These are phyloP conservation scores for Numenius arquata DNA, from an alignment of 2,113 vertebrate genomes.

Conservation along the genomic window DNA sequence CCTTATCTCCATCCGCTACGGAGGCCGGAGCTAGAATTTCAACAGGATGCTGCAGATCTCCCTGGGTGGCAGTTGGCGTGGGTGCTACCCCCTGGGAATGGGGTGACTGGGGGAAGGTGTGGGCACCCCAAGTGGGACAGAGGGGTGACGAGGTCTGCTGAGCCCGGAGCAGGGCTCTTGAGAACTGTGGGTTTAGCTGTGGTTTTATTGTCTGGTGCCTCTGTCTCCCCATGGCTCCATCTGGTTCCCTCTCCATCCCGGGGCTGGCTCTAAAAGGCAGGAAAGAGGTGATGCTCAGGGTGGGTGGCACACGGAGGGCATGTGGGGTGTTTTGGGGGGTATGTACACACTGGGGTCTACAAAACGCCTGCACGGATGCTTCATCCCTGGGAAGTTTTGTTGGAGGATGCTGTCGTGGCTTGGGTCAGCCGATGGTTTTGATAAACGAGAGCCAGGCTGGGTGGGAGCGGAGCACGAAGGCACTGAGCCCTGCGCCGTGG, in stretches of 20 bases:
- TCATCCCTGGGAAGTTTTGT: not conserved
- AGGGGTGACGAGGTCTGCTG: accelerated
- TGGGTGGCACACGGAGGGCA: not conserved
- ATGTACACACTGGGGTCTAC: not conserved
- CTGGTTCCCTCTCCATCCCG: not conserved
- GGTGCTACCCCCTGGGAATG: not conserved
- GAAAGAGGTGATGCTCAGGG: not conserved
- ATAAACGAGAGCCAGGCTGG: not conserved
- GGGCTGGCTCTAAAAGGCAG: not conserved
- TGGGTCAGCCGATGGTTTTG: not conserved
- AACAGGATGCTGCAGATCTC: not conserved
- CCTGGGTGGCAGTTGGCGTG: not conserved
- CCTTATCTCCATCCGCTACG: conserved; percentile 35
- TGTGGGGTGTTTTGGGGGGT: accelerated
- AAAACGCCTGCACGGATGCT: not conserved
- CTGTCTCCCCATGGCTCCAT: not conserved
- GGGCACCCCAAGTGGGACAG: not conserved
- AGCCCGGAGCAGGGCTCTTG: not conserved
- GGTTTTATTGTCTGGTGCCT: conserved; percentile 18
- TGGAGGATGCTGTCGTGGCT: not conserved
- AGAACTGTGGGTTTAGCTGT: not conserved
- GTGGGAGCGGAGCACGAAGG: accelerated
- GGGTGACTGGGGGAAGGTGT: not conserved
- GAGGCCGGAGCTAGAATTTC: conserved; percentile 42
- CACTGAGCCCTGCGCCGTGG: accelerated